A percentile compares a stretch with the other conserved stretches of the same genome.
phyloP scores from a whole-genome alignment of 2,797 vertebrate species.

The Syncerus caffer region DNA sequence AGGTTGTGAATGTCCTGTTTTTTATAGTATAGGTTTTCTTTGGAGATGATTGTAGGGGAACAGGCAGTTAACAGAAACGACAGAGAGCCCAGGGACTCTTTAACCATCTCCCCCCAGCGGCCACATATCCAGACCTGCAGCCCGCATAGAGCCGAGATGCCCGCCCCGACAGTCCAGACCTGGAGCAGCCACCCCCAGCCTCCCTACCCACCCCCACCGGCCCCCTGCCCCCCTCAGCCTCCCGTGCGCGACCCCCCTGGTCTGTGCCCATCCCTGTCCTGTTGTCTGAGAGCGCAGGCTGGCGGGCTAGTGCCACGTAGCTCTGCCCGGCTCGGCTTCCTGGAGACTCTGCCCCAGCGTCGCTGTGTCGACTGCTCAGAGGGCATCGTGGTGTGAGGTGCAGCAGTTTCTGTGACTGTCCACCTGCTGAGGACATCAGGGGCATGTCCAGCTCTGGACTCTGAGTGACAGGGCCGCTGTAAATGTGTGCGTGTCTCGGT shows the following conservation, averaged over 20 bases:
- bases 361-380: neutral
- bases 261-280: neutral
- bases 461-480: fast-evolving
- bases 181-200: fast-evolving
- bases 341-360: neutral
- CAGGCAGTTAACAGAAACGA: too few relatives aligned
- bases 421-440: neutral
- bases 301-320: fast-evolving
- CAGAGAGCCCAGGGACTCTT: neutral
- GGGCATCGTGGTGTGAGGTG: neutral
- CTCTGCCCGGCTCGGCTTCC: neutral
- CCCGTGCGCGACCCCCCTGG: fast-evolving
- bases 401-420: neutral
- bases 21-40: neutral
- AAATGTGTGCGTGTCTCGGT: neutral
- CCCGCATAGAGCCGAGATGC: neutral
- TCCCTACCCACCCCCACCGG: neutral
- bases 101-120: fast-evolving
- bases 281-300: fast-evolving
- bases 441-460: too few relatives aligned
- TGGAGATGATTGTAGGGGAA: neutral
- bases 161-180: fast-evolving
- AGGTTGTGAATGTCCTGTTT: neutral
- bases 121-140: neutral
- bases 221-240: neutral